Evolutionary conservation across 1,140 invertebrate genomes (phyloP).

Genomic region (Drosophila bipectinata): DNA sequence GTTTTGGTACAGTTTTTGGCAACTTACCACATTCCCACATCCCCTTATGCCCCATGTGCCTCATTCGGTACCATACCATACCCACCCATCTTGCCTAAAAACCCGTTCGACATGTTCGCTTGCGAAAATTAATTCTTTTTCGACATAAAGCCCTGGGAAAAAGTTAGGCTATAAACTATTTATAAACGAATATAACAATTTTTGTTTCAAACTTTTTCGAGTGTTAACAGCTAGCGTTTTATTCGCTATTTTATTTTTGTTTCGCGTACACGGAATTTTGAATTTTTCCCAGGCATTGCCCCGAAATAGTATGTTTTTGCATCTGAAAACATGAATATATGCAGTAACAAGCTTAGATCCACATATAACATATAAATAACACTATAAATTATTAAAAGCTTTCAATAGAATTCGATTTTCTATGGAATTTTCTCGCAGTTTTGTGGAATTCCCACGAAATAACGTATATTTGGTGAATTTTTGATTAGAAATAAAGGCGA

Average conservation of each 20-base stretch:
- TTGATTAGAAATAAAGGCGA: conserved; percentile 61
- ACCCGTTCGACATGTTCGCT: conserved; percentile 35
- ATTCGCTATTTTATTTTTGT: conserved; percentile 22
- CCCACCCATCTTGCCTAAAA: neutral
- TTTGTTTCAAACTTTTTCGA: conserved; percentile 27
- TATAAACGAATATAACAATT: conserved; percentile 53
- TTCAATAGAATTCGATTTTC: conserved; percentile 28
- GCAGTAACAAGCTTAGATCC: conserved; percentile 23
- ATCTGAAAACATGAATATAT: neutral
- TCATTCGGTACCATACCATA: neutral
- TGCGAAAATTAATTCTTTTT: conserved; percentile 49
- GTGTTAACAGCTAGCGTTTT: conserved; percentile 49
- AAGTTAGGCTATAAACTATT: conserved; percentile 54
- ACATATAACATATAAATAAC: conserved; percentile 26
- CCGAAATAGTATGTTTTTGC: conserved; percentile 8
- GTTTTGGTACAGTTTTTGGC: conserved; percentile 13
- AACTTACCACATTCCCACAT: conserved; percentile 10
- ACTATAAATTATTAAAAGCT: conserved; percentile 30
- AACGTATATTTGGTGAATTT: conserved; percentile 14
- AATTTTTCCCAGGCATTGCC: conserved; percentile 12
- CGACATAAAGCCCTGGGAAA: conserved; percentile 18
- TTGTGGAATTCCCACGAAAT: conserved; percentile 16
- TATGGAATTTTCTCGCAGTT: neutral
- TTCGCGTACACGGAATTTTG: conserved; percentile 19
- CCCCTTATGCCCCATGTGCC: too few species aligned